Base-by-base conservation (phyloP, 2,797 vertebrate species). In the Chelidonichthys spinosus region DNA sequence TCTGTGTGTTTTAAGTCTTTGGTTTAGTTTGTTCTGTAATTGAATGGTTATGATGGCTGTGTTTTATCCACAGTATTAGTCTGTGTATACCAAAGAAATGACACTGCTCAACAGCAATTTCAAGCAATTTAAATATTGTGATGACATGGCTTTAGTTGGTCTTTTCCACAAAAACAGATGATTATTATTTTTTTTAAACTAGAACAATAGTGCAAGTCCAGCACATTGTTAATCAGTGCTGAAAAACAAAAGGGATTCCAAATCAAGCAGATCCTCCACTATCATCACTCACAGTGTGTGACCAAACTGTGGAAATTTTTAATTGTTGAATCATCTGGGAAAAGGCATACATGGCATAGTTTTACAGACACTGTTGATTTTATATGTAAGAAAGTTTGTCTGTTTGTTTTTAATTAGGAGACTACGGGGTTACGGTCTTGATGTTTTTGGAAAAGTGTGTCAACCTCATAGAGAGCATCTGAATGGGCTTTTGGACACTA, bases 41-140 rank as follows among this genome's bases (percentile, higher is more conserved):
- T n/a, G 7, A 25, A 42, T 59, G n/a, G 56, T 59, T 59, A 61
- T 43, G 13, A 61, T 44, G 55, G 36, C 36, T 58, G 55, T 17
- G 17, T 47, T 49, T 49, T 49, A 49, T 49, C 17, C 9, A 17
- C 46, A 18, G 46, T n/a, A 49, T 8, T 10, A n/a, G 25, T 25
- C 25, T 25, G 25, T 25, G 25, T 25, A 25, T 25, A 25, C 25
- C 25, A 25, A 25, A 25, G 25, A 50, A 25, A 50, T 11, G 0
- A 0, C 0, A 25, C n/a, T 50, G 10, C 49, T 25, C 18, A 25
- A 50, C 9, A 49, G 46, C 3, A 11, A 50, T 50, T 18, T 49
- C 0, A 49, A 49, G n/a, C 47, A 18, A 9, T 49, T 50, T 50
- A 25, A 50, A 50, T 25, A 25, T 50, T 10, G n/a, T 0, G 0